Conservation (phyloP, 2,888 invertebrate species). For the Matsumyia berberina region DNA sequence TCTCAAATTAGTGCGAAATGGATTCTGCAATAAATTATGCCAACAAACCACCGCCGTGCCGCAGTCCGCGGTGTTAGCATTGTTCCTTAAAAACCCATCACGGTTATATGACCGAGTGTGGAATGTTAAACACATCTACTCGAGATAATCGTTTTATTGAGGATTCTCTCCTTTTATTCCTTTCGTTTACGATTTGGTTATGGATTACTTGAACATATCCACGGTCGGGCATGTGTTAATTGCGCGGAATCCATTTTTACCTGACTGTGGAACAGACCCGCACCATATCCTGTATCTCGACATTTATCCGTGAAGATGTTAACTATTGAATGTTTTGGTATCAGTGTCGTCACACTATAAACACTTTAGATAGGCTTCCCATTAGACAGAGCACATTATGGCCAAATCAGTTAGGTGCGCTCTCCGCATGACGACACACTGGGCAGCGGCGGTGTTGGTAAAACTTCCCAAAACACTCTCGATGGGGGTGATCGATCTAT, state of each 20-base stretch:
- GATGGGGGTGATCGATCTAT: constrained; percentile 54
- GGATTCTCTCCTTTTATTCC: constrained; percentile 45
- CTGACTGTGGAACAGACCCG: too few species aligned
- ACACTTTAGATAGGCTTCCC: constrained; percentile 68
- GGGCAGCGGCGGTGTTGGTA: constrained; percentile 46
- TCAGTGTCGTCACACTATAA: constrained; percentile 71
- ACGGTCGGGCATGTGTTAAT: constrained; percentile 58
- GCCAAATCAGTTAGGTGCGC: constrained; percentile 69
- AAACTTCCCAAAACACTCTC: constrained; percentile 58
- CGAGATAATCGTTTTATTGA: constrained; percentile 75
- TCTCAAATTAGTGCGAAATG: constrained; percentile 76
- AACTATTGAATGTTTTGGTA: constrained; percentile 62
- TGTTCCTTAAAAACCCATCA: constrained; percentile 66
- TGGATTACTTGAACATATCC: constrained; percentile 39
- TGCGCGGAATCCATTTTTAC: constrained; percentile 56
- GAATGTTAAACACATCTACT: constrained; percentile 66
- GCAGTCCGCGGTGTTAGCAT: constrained; percentile 23
- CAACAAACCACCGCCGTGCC: constrained; percentile 60
- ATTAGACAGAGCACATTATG: constrained; percentile 50
- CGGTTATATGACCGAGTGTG: constrained; percentile 62
- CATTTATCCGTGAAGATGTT: constrained; percentile 61
- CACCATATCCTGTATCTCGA: constrained; percentile 19
- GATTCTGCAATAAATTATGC: constrained; percentile 74
- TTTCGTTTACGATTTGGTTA: constrained; percentile 61
- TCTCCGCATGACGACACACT: constrained; percentile 55